phyloP scores from a whole-genome alignment of 2,113 vertebrate genomes.

The Miniopterus natalensis region DNA sequence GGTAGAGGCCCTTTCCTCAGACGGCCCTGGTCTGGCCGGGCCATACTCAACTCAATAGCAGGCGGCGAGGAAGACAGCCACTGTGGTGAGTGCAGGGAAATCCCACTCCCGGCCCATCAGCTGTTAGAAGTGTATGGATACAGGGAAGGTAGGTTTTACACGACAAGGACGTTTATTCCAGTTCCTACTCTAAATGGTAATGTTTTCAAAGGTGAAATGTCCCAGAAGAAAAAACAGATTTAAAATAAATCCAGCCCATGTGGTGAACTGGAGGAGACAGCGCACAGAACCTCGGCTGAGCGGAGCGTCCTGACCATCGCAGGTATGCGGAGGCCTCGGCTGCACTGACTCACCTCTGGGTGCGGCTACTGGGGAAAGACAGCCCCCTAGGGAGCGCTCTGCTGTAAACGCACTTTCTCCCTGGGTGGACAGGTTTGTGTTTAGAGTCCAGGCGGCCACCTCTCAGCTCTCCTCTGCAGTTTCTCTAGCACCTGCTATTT shows the following conservation, averaged over 20 bases:
- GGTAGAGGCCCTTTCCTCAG: not conserved
- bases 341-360: accelerated
- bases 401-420: no score
- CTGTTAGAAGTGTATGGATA: not conserved
- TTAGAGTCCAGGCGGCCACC: not conserved
- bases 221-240: accelerated
- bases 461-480: accelerated
- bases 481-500: accelerated
- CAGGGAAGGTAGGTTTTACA: accelerated
- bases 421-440: not conserved
- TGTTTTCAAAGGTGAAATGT: not conserved
- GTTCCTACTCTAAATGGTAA: accelerated
- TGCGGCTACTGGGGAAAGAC: not conserved
- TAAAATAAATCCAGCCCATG: not conserved
- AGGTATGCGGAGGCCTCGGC: no score
- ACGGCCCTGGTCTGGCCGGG: not conserved
- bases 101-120: accelerated
- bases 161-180: not conserved
- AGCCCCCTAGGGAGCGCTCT: no score
- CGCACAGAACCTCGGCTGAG: no score
- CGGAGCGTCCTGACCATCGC: no score
- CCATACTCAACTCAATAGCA: not conserved
- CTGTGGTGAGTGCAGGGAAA: no score
- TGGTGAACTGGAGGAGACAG: not conserved
- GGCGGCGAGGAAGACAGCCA: not conserved